A percentile compares a stretch with the other conserved stretches of the same genome.
phyloP scores from a whole-genome alignment of 2,888 invertebrate species.

The Amitus sp. region DNA sequence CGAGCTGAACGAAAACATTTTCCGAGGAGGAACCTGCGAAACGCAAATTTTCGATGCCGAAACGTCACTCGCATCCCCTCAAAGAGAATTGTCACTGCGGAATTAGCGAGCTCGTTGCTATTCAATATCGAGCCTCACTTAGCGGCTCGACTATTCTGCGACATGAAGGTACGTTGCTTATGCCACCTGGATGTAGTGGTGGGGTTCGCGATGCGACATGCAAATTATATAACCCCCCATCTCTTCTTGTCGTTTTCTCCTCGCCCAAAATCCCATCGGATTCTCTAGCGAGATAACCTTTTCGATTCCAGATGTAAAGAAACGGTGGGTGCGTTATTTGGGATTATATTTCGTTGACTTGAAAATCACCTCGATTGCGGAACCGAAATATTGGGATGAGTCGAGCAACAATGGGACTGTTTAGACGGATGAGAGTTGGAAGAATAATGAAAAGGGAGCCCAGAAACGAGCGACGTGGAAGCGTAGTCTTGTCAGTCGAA shows the following conservation, averaged over 20 bases:
- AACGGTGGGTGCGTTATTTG: too few species aligned
- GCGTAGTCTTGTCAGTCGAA: constrained; percentile 33
- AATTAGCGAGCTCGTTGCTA: constrained; percentile 49
- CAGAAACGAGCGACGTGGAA: constrained; percentile 36
- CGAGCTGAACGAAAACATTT: too few species aligned
- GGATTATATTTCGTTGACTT: too few species aligned
- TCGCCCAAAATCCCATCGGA: neutral
- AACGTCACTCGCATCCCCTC: constrained; percentile 22
- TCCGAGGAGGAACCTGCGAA: constrained; percentile 1
- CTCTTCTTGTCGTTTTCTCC: constrained; percentile 28
- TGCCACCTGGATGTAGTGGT: constrained; percentile 32
- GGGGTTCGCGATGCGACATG: constrained; percentile 52
- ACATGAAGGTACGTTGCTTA: constrained; percentile 32
- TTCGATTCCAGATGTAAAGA: too few species aligned
- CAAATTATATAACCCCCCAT: constrained; percentile 56
- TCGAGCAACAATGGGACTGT: too few species aligned
- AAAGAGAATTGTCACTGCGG: constrained; percentile 35
- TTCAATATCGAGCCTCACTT: constrained; percentile 51
- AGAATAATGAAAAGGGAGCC: constrained; percentile 13
- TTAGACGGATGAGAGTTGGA: too few species aligned
- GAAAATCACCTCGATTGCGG: too few species aligned
- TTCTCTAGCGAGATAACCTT: too few species aligned
- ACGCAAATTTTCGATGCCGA: constrained; percentile 10
- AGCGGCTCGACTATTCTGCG: constrained; percentile 25
- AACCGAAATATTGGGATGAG: too few species aligned